Evolutionary conservation across 1,140 invertebrate genomes (phyloP).

Genomic region (Calephelis nemesis): DNA sequence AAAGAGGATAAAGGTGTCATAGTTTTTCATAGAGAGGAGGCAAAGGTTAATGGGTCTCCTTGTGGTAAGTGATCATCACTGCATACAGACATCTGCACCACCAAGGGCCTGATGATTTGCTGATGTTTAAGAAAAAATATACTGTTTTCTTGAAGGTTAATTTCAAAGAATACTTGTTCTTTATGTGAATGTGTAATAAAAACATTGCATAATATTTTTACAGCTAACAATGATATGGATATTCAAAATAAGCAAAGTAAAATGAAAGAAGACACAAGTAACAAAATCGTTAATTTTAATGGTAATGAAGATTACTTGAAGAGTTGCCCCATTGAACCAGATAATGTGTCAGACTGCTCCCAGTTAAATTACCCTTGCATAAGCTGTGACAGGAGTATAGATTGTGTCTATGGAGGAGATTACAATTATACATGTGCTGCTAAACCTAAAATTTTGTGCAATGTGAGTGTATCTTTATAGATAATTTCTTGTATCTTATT

Average conservation of each 20-base stretch:
- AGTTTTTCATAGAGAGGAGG: no score
- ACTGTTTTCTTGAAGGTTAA: no score
- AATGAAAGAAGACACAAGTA: conserved; percentile 52
- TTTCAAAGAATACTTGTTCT: no score
- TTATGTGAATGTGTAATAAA: no score
- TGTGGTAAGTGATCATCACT: no score
- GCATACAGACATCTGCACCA: no score
- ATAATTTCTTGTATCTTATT: not conserved
- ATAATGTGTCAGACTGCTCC: conserved; percentile 68
- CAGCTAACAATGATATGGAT: conserved; percentile 71
- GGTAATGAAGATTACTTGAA: conserved; percentile 67
- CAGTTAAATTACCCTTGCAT: conserved; percentile 80
- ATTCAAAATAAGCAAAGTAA: conserved; percentile 61
- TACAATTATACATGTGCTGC: conserved; percentile 79
- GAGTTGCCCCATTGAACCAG: conserved; percentile 52
- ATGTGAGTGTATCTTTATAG: conserved; percentile 54
- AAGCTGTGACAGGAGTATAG: conserved; percentile 77
- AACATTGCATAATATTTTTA: conserved; percentile 23
- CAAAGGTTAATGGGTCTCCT: no score
- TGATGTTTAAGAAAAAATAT: no score
- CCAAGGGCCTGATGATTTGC: no score
- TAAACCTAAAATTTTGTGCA: conserved; percentile 76
- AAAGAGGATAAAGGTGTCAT: no score
- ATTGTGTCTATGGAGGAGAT: conserved; percentile 80
- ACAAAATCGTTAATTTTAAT: conserved; percentile 58